Conservation (phyloP, 2,113 vertebrate species). For the Nothobranchius furzeri region DNA sequence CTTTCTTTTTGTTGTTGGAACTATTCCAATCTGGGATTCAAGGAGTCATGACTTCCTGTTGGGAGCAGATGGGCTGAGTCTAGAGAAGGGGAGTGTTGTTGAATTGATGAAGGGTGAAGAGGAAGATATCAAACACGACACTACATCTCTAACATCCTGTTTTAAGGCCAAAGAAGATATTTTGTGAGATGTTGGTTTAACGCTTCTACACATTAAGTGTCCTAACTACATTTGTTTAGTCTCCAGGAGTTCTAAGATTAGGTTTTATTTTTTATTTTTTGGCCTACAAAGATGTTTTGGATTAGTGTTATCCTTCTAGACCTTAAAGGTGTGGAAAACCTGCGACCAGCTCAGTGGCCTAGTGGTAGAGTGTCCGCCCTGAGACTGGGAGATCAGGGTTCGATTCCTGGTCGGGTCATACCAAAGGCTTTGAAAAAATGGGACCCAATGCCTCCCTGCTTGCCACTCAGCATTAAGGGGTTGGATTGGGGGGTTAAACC, state of each 20-base stretch:
- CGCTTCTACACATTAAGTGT: background rate
- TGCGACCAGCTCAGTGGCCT: conserved; percentile 8
- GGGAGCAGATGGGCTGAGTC: conserved; percentile 47
- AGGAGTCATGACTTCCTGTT: conserved; percentile 80
- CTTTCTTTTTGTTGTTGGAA: conserved; percentile 36
- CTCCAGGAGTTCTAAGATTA: conserved; percentile 5
- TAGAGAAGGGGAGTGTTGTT: conserved; percentile 40
- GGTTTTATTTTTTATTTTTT: conserved; percentile 7
- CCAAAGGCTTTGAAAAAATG: too few species aligned
- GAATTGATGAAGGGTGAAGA: conserved; percentile 52
- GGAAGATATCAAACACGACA: conserved; percentile 61
- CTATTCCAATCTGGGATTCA: conserved; percentile 66
- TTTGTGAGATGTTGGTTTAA: background rate
- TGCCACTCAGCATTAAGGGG: too few species aligned
- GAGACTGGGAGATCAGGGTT: too few species aligned
- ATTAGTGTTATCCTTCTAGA: conserved; percentile 41
- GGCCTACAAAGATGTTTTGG: conserved; percentile 42
- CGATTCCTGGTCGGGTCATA: too few species aligned
- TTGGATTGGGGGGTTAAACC: too few species aligned
- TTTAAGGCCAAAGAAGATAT: conserved; percentile 12
- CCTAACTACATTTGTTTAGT: conserved; percentile 6
- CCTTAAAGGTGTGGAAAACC: conserved; percentile 49
- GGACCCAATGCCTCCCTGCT: too few species aligned
- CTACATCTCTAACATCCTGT: conserved; percentile 55
- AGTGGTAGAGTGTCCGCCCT: too few species aligned